phyloP scores from a whole-genome alignment of 2,888 invertebrate genomes.

The Hydrotaea cyrtoneurina region DNA sequence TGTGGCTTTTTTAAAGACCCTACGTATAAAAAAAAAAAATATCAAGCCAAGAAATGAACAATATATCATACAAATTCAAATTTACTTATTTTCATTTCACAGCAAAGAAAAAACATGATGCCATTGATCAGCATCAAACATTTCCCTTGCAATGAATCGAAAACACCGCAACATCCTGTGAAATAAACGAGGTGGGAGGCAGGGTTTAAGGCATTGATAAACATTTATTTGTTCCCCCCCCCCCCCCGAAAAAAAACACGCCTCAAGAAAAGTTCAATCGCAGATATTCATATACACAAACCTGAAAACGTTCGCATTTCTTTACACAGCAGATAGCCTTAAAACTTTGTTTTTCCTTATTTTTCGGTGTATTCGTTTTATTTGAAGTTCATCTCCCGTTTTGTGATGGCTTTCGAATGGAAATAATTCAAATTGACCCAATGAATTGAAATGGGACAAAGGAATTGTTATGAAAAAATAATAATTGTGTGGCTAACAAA shows the following conservation, averaged over 20 bases:
- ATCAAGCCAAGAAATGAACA: too few relatives aligned
- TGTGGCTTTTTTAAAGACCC: too few relatives aligned
- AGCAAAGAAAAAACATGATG: too few relatives aligned
- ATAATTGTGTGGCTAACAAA: conserved; percentile 2
- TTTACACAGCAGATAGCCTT: background rate
- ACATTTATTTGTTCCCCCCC: background rate
- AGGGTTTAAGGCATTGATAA: background rate
- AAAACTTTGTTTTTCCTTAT: background rate
- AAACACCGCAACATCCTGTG: background rate
- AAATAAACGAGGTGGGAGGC: background rate
- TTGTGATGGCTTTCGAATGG: background rate
- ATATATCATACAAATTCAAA: too few relatives aligned
- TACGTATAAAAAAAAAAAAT: too few relatives aligned
- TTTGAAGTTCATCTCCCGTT: background rate
- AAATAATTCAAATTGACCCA: background rate
- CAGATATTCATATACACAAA: background rate
- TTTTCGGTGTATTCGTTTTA: background rate
- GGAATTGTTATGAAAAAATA: background rate
- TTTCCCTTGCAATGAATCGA: too few relatives aligned
- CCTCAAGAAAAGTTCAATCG: background rate
- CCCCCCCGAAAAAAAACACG: background rate
- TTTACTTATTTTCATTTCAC: too few relatives aligned
- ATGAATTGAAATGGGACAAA: background rate
- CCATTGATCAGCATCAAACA: too few relatives aligned
- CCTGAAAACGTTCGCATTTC: background rate